Evolutionary conservation across 2,797 vertebrate genomes (phyloP), one percentile per base, ranked within the genome.

Genomic region (Syngnathus rostellatus): DNA sequence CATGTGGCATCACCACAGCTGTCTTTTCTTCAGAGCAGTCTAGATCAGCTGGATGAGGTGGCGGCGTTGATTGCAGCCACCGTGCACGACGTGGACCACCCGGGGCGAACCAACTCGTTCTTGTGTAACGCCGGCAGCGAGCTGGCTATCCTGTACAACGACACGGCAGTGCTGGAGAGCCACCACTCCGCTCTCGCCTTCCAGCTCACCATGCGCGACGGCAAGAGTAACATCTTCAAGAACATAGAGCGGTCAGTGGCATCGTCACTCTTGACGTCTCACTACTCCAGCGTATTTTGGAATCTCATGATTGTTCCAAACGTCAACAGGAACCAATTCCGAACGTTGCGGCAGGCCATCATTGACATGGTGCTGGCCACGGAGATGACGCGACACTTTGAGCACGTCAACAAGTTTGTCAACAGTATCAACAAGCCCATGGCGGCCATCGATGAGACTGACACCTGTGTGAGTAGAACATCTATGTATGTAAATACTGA

Each of bases 361-460:
- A 97, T 98, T 17, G 96, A 99, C 88, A 98, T 99, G 96, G 96
- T 99, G 72, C 85, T 99, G 74, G 96, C 97, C 80, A 99, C 97
- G 8, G 97, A 99, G 88, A 99, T 99, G 97, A 98, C 97, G 60
- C 91, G 93, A 81, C 97, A 99, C 89, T 99, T 98, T 25, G 96
- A 99, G 77, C 96, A 99, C 0, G 94, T 99, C 87, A 98, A 94
- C 93, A 98, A 97, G 82, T 98, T 98, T 72, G 93, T 94, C 79
- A 98, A 97, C 91, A 97, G 95, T 83, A 93, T 99, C 90, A 97
- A 94, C 85, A 98, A 97, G 81, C 96, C 97, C 0, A 88, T 97
- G 88, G 91, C 92, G 3, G 91, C 90, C 0, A 87, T 97, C 10
- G 94, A 98, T 10, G 88, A 88, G 67, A 86, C 79, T 75, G 81